These are phyloP conservation scores for Sisor rabdophorus DNA, from an alignment of 2,113 vertebrate genomes.

Conservation along the genomic window DNA sequence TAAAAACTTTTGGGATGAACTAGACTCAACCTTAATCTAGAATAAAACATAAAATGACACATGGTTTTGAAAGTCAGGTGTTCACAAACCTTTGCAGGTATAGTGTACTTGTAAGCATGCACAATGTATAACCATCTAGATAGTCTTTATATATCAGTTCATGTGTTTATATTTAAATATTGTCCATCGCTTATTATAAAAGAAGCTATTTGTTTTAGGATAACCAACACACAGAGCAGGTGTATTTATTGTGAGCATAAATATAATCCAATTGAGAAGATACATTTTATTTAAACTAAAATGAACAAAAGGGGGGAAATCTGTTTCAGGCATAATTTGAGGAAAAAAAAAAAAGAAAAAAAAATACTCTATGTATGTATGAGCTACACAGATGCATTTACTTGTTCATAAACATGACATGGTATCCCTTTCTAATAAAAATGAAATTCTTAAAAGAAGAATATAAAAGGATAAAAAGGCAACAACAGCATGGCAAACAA, in stretches of 20 bases:
- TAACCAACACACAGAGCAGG: neutral
- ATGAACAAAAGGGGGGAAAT: neutral
- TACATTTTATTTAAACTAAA: neutral
- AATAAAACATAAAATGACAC: no score
- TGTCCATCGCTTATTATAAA: neutral
- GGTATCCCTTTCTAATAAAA: neutral
- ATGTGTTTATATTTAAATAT: neutral
- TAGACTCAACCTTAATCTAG: no score
- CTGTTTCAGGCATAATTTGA: no score
- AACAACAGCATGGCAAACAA: neutral
- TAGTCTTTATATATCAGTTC: neutral
- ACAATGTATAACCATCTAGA: neutral
- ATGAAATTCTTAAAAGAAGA: conserved; percentile 14
- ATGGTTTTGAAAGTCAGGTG: no score
- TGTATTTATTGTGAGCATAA: conserved; percentile 27
- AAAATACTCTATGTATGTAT: neutral
- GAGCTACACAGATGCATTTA: neutral
- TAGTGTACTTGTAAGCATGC: no score
- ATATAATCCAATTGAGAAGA: conserved; percentile 2
- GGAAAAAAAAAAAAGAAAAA: neutral
- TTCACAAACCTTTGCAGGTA: no score
- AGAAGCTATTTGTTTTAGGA: neutral
- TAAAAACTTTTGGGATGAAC: no score
- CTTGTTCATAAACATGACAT: neutral
- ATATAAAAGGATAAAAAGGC: conserved; percentile 26